phyloP scores from a whole-genome alignment of 53 echinoderm and acorn worm genomes.

The Henricia sp. region DNA sequence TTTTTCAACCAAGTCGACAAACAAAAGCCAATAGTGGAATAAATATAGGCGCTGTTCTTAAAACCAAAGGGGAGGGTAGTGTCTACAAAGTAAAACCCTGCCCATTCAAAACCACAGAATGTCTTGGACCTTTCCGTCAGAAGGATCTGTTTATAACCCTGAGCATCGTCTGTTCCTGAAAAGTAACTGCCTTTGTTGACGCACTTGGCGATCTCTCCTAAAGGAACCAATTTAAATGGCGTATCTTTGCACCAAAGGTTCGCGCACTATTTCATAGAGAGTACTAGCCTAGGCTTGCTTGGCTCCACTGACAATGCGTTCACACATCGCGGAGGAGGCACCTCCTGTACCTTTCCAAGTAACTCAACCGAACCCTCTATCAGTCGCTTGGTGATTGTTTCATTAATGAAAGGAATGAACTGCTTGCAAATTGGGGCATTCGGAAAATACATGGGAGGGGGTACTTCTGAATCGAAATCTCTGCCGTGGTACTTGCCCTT shows the following conservation, averaged over 20 bases:
- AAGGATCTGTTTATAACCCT: not conserved
- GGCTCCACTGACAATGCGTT: not conserved
- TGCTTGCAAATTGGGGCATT: constrained; percentile 8
- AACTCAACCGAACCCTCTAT: not conserved
- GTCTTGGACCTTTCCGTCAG: not conserved
- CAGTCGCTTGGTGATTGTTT: not conserved
- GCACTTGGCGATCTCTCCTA: not conserved
- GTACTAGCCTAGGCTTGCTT: not conserved
- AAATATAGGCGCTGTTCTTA: not conserved
- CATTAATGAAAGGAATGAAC: too few relatives aligned
- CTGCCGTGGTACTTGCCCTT: not conserved
- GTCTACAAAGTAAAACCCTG: constrained; percentile 27
- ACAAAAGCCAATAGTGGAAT: constrained; percentile 18
- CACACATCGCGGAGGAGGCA: constrained; percentile 2
- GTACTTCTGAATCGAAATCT: not conserved
- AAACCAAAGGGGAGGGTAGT: constrained; percentile 16
- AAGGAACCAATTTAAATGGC: not conserved
- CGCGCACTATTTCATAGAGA: not conserved
- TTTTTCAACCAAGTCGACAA: constrained; percentile 6
- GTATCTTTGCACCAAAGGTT: constrained; percentile 14
- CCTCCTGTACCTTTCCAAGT: not conserved
- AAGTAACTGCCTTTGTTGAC: not conserved
- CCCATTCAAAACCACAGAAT: constrained; percentile 21
- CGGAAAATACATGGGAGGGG: not conserved
- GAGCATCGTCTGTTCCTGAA: too few relatives aligned